Evolutionary conservation across 2,797 vertebrate species (phyloP).

Genomic region (Vultur gryphus): DNA sequence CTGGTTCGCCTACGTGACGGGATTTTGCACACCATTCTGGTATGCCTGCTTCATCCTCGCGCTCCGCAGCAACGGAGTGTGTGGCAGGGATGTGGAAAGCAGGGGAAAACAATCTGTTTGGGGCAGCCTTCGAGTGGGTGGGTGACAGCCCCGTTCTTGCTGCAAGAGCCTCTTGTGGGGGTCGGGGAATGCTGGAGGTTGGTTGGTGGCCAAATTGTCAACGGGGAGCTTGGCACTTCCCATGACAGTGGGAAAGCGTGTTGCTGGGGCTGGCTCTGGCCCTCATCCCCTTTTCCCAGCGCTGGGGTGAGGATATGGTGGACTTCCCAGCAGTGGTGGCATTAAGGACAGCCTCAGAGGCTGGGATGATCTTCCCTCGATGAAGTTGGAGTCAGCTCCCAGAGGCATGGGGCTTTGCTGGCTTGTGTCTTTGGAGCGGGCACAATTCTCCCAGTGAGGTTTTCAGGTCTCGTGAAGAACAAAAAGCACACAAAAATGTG

Average conservation of each 20-base stretch:
- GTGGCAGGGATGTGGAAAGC: background rate
- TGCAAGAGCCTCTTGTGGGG: background rate
- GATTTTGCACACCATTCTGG: background rate
- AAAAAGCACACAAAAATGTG: background rate
- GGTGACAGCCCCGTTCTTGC: background rate
- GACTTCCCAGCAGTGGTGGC: background rate
- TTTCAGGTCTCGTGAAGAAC: background rate
- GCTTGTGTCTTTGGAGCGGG: background rate
- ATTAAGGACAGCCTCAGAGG: accelerated
- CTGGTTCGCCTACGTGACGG: accelerated
- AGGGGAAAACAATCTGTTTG: background rate
- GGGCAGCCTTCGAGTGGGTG: background rate
- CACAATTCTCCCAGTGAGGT: background rate
- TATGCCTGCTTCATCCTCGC: background rate
- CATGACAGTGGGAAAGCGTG: accelerated
- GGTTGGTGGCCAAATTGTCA: background rate
- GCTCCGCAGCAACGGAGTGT: accelerated
- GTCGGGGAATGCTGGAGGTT: background rate
- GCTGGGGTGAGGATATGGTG: background rate
- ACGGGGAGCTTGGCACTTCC: background rate
- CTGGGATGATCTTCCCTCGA: background rate
- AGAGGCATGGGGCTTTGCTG: background rate
- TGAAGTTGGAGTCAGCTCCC: background rate
- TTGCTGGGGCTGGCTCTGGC: background rate
- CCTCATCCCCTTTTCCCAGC: background rate